These are phyloP conservation scores for Hoplostethus atlanticus DNA, from an alignment of 2,797 vertebrate genomes.

Conservation along the genomic window DNA sequence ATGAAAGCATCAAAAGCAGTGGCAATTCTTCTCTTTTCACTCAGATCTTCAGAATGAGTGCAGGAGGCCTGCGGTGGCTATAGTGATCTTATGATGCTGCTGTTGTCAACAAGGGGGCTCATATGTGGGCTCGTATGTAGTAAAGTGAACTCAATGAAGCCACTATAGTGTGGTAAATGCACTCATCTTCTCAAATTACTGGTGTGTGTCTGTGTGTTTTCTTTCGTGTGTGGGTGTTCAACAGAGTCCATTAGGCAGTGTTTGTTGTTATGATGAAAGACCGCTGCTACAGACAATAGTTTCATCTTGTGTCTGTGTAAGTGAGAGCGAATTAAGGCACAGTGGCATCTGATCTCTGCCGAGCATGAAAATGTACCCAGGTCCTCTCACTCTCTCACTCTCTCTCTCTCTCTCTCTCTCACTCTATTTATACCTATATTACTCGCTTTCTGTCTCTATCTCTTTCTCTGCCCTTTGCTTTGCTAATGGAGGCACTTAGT, in stretches of 20 bases:
- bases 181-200: constrained; percentile 67
- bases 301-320: constrained; percentile 51
- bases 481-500: constrained; percentile 21
- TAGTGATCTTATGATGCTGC: constrained; percentile 7
- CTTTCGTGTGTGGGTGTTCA: constrained; percentile 22
- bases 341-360: constrained; percentile 45
- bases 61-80: background rate
- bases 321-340: constrained; percentile 61
- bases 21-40: background rate
- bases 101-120: constrained; percentile 17
- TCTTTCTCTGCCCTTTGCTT: constrained; percentile 5
- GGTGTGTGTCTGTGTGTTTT: constrained; percentile 29
- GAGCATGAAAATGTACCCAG: constrained; percentile 25
- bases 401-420: constrained; percentile 2
- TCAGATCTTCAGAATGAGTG: background rate
- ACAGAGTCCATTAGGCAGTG: constrained; percentile 64
- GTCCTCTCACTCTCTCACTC: background rate
- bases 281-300: constrained; percentile 47
- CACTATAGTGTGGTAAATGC: constrained; percentile 64
- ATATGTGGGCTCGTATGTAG: constrained; percentile 33
- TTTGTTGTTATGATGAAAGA: constrained; percentile 68
- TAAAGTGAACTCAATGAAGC: constrained; percentile 61
- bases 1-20: background rate
- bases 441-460: background rate
- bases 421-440: too few species aligned